These are phyloP conservation scores for Hydropsyche tenuis DNA, from an alignment of 1,140 invertebrate species.

Conservation along the genomic window DNA sequence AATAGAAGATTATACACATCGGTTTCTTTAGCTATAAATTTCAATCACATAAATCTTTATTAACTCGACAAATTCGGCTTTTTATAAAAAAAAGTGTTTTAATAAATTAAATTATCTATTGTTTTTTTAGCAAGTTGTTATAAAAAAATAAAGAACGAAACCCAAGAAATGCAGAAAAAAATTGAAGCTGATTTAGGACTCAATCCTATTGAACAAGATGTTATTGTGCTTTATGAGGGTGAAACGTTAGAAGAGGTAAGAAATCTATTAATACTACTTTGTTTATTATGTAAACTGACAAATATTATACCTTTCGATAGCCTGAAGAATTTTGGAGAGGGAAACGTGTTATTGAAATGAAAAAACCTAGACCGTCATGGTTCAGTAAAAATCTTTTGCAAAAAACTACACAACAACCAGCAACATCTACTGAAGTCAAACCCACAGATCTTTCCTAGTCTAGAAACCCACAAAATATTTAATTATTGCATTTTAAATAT, in stretches of 20 bases:
- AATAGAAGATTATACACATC: too few relatives aligned
- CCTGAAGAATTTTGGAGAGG: slow-evolving; percentile 63
- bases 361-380: slow-evolving; percentile 77
- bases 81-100: too few relatives aligned
- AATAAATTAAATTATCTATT: not conserved
- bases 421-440: slow-evolving; percentile 72
- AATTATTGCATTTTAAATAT: too few relatives aligned
- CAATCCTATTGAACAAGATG: slow-evolving; percentile 79
- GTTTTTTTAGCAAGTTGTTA: slow-evolving; percentile 79
- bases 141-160: slow-evolving; percentile 79
- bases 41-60: too few relatives aligned
- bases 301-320: too few relatives aligned
- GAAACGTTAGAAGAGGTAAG: slow-evolving; percentile 69
- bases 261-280: slow-evolving; percentile 4
- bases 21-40: too few relatives aligned
- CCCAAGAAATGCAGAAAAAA: slow-evolving; percentile 75
- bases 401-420: slow-evolving; percentile 72
- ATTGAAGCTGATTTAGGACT: slow-evolving; percentile 75
- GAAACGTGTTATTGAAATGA: slow-evolving; percentile 76
- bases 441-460: slow-evolving; percentile 73
- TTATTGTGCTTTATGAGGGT: slow-evolving; percentile 83
- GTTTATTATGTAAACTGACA: too few relatives aligned
- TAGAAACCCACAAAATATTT: slow-evolving; percentile 54
- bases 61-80: too few relatives aligned
- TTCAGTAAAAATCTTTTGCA: slow-evolving; percentile 83